Evolutionary conservation across 1,140 invertebrate genomes (phyloP).

Genomic region (Camponotus pennsylvanicus): DNA sequence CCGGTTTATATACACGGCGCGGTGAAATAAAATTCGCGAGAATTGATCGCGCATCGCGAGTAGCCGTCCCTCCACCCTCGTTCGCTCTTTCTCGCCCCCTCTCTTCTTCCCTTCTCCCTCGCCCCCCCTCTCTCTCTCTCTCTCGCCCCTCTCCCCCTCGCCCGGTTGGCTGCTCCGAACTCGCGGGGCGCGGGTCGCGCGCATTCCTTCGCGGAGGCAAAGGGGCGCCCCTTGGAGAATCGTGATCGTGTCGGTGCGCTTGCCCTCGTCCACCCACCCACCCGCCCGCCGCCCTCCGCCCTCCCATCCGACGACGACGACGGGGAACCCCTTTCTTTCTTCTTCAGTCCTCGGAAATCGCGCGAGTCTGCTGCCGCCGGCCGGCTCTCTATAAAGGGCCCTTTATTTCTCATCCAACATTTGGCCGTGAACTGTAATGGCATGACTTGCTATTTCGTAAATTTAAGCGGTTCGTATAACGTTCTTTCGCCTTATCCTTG

Average conservation of each 20-base stretch:
- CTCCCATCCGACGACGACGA: background rate
- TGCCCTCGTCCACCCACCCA: constrained; percentile 21
- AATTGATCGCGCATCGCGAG: constrained; percentile 77
- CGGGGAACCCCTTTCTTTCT: constrained; percentile 60
- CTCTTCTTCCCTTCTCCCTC: background rate
- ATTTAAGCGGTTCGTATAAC: constrained; percentile 76
- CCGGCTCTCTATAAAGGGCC: constrained; percentile 2
- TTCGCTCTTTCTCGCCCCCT: background rate
- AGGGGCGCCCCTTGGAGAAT: constrained; percentile 72
- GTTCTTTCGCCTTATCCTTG: background rate
- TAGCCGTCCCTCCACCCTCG: constrained; percentile 36
- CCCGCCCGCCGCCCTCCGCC: background rate
- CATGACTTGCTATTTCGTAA: constrained; percentile 80
- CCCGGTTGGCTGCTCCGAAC: background rate
- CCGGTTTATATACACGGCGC: constrained; percentile 47
- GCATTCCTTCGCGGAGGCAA: constrained; percentile 72
- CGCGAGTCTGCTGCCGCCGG: constrained; percentile 19
- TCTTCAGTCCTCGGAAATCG: constrained; percentile 48
- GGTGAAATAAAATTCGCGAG: constrained; percentile 79
- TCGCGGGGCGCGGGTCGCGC: constrained; percentile 68
- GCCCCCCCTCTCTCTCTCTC: background rate
- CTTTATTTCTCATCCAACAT: constrained; percentile 53
- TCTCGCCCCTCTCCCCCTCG: background rate
- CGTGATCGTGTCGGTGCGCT: constrained; percentile 38
- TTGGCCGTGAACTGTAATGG: constrained; percentile 69